Conservation (phyloP, 2,797 vertebrate genomes). For the Anabas testudineus region DNA sequence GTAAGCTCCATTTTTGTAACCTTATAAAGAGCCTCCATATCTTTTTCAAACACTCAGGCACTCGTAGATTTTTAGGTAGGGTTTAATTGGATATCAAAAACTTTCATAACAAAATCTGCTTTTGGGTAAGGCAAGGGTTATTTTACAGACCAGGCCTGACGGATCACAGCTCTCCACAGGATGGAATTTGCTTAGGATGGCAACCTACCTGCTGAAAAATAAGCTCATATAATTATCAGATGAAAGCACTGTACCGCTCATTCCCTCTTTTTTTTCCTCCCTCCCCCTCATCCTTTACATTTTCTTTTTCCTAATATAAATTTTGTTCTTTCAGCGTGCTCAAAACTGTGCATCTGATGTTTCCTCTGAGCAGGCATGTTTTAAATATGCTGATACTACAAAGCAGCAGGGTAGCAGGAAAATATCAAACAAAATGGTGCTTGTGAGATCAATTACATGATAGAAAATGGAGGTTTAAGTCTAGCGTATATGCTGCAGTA, state of each 20-base stretch:
- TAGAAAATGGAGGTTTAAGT: constrained; percentile 85
- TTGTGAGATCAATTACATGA: constrained; percentile 83
- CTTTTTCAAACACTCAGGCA: not conserved
- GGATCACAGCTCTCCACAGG: constrained; percentile 48
- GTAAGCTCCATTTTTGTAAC: not conserved
- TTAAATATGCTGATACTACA: constrained; percentile 78
- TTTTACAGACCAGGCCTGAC: constrained; percentile 47
- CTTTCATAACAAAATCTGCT: constrained; percentile 31
- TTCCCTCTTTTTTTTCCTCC: constrained; percentile 40
- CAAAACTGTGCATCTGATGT: constrained; percentile 45
- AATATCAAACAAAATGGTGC: constrained; percentile 85
- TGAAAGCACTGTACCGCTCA: constrained; percentile 68
- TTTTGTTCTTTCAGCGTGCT: constrained; percentile 62
- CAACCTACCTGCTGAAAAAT: constrained; percentile 76
- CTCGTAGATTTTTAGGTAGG: not conserved
- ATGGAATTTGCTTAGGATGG: constrained; percentile 60
- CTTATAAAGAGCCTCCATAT: not conserved
- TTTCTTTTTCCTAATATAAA: constrained; percentile 60
- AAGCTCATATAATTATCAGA: constrained; percentile 68
- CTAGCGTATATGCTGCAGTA: constrained; percentile 65
- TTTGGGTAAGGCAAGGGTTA: constrained; percentile 29
- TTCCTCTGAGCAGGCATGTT: constrained; percentile 71
- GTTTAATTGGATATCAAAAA: constrained; percentile 22
- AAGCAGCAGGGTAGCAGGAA: constrained; percentile 70
- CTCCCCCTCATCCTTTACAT: constrained; percentile 46